Conservation (phyloP, 2,888 invertebrate species). For the Erebia aethiops region DNA sequence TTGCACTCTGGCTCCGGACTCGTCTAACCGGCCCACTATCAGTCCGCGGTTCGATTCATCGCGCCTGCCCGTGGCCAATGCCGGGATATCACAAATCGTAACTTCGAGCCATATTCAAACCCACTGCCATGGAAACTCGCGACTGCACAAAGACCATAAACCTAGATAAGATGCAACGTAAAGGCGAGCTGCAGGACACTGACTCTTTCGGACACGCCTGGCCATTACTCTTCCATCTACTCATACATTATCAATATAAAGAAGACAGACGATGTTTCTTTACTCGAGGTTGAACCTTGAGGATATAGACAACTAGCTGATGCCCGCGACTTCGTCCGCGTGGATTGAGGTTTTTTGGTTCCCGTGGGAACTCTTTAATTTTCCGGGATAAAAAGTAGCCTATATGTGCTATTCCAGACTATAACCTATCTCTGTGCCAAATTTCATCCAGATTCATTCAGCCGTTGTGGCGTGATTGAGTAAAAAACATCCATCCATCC, state of each 20-base stretch:
- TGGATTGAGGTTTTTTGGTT: too few species aligned
- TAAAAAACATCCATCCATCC: too few species aligned
- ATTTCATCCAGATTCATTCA: too few species aligned
- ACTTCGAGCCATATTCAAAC: slow-evolving; percentile 62
- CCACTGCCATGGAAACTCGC: slow-evolving; percentile 48
- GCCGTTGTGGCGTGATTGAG: too few species aligned
- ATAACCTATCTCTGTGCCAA: too few species aligned
- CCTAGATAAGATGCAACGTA: slow-evolving; percentile 28
- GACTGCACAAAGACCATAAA: slow-evolving; percentile 24
- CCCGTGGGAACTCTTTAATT: too few species aligned
- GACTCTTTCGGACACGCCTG: neutral
- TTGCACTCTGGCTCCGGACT: slow-evolving; percentile 78
- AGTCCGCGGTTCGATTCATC: slow-evolving; percentile 78
- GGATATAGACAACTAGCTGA: neutral
- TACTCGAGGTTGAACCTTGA: neutral
- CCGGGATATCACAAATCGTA: slow-evolving; percentile 73
- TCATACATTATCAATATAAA: neutral
- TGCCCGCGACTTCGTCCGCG: too few species aligned
- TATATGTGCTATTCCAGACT: too few species aligned
- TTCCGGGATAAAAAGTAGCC: too few species aligned
- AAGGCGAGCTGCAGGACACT: slow-evolving; percentile 19
- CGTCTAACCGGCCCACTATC: slow-evolving; percentile 82
- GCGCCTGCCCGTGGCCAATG: slow-evolving; percentile 67
- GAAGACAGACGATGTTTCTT: neutral
- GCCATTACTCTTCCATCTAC: neutral